phyloP scores from a whole-genome alignment of 2,888 invertebrate genomes.

The Phymatocera aterrima region DNA sequence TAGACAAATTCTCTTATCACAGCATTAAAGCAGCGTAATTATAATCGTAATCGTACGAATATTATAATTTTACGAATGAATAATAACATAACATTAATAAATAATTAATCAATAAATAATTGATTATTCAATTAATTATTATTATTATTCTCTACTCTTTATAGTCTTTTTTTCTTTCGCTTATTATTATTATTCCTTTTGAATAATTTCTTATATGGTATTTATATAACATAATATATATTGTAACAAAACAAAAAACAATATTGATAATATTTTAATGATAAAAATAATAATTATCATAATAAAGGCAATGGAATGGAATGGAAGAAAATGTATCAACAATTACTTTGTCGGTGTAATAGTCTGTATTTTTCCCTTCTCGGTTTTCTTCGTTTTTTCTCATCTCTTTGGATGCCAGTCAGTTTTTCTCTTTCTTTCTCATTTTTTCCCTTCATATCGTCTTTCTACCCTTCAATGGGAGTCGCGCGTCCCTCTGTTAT shows the following conservation, averaged over 20 bases:
- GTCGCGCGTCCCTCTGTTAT: constrained; percentile 80
- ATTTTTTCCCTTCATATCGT: background rate
- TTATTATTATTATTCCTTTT: too few species aligned
- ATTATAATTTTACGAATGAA: background rate
- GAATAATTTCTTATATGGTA: too few species aligned
- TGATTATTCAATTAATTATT: too few species aligned
- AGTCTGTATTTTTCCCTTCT: background rate
- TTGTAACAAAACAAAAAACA: background rate
- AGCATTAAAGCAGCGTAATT: background rate
- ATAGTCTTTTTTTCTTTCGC: too few species aligned
- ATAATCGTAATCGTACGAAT: background rate
- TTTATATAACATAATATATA: too few species aligned
- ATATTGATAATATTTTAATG: background rate
- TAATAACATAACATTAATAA: too few species aligned
- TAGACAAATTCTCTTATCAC: background rate
- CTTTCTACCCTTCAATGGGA: constrained; percentile 1
- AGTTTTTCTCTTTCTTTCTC: background rate
- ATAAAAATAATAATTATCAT: background rate
- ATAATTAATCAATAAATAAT: too few species aligned
- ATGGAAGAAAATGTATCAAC: background rate
- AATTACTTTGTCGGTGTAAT: too few species aligned
- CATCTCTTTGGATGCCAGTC: background rate
- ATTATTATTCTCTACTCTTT: too few species aligned
- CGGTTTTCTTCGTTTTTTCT: background rate
- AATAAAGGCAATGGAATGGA: background rate